Conservation (phyloP, 2,113 vertebrate genomes). For the Psophia crepitans region DNA sequence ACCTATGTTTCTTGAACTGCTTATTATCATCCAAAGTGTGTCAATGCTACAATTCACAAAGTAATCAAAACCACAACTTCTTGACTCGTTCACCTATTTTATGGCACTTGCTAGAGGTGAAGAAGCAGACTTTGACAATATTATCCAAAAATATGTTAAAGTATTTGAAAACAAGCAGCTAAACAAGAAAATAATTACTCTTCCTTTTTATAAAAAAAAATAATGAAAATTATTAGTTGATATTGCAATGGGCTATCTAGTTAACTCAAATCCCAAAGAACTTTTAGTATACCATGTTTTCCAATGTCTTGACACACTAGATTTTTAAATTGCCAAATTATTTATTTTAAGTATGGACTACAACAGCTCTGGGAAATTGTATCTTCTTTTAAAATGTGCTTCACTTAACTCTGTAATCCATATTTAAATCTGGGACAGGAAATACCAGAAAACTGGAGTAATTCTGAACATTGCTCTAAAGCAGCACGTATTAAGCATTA, state of each 20-base stretch:
- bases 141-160: neutral
- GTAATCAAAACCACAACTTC: neutral
- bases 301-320: neutral
- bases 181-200: neutral
- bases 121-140: neutral
- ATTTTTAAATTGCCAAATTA: neutral
- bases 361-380: neutral
- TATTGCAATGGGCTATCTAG: neutral
- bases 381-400: neutral
- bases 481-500: neutral
- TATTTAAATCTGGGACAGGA: neutral
- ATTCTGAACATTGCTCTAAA: neutral
- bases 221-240: neutral
- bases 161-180: neutral
- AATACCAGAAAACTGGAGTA: neutral
- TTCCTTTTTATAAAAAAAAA: neutral
- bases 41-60: neutral
- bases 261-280: neutral
- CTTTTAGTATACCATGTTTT: neutral
- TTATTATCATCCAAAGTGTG: neutral
- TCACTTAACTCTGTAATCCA: neutral
- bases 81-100: neutral
- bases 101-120: neutral
- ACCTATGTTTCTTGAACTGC: neutral
- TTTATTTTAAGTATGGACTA: neutral